Evolutionary conservation across 2,797 vertebrate species (phyloP).

Genomic region (Ataeniobius toweri): DNA sequence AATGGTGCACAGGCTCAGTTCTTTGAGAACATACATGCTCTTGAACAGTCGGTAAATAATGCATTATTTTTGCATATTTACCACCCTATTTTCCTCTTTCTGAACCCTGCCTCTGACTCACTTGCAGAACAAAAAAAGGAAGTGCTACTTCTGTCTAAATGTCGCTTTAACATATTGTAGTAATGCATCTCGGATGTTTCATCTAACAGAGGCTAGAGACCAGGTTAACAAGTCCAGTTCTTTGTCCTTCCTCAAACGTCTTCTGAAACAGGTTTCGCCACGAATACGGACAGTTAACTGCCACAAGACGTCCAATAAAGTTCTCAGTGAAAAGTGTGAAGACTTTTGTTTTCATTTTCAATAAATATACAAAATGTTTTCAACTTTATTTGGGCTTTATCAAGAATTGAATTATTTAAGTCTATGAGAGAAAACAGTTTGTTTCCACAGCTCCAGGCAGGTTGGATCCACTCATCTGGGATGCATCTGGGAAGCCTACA

Average conservation of each 20-base stretch:
- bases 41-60: not conserved
- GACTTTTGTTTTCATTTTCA: conserved; percentile 6
- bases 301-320: not conserved
- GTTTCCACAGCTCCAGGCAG: not conserved
- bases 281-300: not conserved
- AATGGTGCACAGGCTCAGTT: not conserved
- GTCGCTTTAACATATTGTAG: not conserved
- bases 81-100: not conserved
- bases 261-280: not conserved
- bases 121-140: not conserved
- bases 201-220: not conserved
- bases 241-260: not conserved
- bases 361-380: not conserved
- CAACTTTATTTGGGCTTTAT: not conserved
- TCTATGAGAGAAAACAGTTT: not conserved
- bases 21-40: not conserved
- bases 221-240: not conserved
- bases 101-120: not conserved
- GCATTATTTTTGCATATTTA: not conserved
- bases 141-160: not conserved
- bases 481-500: not conserved
- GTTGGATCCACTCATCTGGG: not conserved
- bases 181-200: not conserved
- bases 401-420: not conserved
- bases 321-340: not conserved